These are phyloP conservation scores for Gymnothorax reevesii DNA, from an alignment of 2,797 vertebrate species.

Conservation along the genomic window DNA sequence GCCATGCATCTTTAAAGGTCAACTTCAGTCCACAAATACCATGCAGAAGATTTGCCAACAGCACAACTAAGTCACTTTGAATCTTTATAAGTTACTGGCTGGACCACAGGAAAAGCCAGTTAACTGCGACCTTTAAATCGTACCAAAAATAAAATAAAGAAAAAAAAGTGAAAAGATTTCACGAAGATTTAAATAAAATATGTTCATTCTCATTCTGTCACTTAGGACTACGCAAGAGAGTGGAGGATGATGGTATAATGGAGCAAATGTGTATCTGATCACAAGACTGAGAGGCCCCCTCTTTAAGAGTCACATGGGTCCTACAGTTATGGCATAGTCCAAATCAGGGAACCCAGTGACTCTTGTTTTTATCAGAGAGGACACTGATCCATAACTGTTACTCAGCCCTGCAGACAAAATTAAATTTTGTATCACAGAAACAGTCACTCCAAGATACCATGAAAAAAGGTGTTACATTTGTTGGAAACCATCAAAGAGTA, in stretches of 20 bases:
- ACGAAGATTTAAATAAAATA: neutral
- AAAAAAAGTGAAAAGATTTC: neutral
- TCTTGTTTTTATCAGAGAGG: neutral
- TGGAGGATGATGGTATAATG: slow-evolving; percentile 17
- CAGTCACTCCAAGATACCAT: slow-evolving; percentile 24
- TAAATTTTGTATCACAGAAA: slow-evolving; percentile 22
- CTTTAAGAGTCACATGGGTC: slow-evolving; percentile 14
- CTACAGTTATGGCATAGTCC: too few species aligned
- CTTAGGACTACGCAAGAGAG: neutral
- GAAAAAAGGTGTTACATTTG: neutral
- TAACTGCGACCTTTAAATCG: slow-evolving; percentile 43
- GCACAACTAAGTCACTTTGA: neutral
- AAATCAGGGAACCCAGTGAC: neutral
- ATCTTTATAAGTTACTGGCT: neutral
- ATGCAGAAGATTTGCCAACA: neutral
- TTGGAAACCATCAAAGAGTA: slow-evolving; percentile 1
- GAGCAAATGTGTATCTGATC: slow-evolving; percentile 7
- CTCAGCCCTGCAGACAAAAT: neutral
- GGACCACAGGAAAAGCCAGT: slow-evolving; percentile 8
- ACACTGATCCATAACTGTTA: neutral
- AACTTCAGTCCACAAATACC: slow-evolving; percentile 5
- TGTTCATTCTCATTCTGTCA: neutral
- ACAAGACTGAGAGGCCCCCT: neutral
- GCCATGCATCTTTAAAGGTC: slow-evolving; percentile 47
- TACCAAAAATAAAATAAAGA: slow-evolving; percentile 32